Percentiles rank a stretch among this genome's conserved stretches.
These are phyloP conservation scores for Tyrannus savana DNA, from an alignment of 2,113 vertebrate species.

Conservation along the genomic window DNA sequence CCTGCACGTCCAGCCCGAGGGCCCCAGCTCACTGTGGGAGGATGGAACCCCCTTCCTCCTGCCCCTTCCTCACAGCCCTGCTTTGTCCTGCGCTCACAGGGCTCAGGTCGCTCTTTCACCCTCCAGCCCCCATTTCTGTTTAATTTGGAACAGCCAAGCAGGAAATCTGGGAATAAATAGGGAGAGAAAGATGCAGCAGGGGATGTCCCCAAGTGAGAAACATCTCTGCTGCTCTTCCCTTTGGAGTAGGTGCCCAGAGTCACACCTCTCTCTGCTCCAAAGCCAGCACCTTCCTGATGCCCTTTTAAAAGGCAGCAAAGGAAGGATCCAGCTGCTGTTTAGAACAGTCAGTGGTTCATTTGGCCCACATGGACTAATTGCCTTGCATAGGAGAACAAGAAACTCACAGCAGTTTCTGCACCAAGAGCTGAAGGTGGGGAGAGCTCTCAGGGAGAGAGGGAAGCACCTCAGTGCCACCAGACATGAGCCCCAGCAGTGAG, in stretches of 20 bases:
- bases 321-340: background rate
- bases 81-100: accelerated
- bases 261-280: background rate
- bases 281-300: background rate
- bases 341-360: background rate
- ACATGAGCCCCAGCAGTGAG: background rate
- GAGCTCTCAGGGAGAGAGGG: background rate
- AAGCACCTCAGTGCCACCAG: background rate
- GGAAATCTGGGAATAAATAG: background rate
- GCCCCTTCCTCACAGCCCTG: background rate
- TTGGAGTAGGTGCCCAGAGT: background rate
- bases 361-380: background rate
- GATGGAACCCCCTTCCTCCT: background rate
- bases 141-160: background rate
- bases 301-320: background rate
- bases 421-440: background rate
- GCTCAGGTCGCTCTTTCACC: background rate
- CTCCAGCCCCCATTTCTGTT: background rate
- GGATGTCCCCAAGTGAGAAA: background rate
- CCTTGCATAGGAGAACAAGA: background rate
- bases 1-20: background rate
- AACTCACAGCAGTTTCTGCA: background rate
- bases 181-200: background rate
- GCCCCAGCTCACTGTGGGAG: background rate
- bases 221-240: background rate